phyloP scores from a whole-genome alignment of 2,113 vertebrate genomes.

The Platichthys stellatus region DNA sequence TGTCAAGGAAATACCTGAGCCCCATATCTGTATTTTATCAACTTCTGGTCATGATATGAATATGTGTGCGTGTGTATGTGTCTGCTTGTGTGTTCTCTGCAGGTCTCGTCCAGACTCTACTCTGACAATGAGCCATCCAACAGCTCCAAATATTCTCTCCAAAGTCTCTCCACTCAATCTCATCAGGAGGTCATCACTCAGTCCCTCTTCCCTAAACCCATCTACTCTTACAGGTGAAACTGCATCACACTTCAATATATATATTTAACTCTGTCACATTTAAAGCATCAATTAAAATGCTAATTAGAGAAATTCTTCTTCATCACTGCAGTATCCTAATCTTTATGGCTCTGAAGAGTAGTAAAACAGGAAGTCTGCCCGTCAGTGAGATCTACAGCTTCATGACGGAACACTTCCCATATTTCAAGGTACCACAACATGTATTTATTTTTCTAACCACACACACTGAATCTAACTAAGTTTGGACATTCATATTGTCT shows the following conservation, averaged over 20 bases:
- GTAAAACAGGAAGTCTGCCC: conserved; percentile 94
- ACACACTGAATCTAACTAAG: not conserved
- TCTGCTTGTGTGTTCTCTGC: conserved; percentile 40
- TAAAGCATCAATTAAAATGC: too few relatives aligned
- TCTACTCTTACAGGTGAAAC: conserved; percentile 97
- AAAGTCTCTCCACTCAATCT: conserved; percentile 83
- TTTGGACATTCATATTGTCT: too few relatives aligned
- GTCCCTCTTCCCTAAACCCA: conserved; percentile 92
- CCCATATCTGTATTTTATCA: not conserved
- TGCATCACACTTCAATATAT: not conserved
- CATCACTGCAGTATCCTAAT: conserved; percentile 92
- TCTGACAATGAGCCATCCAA: conserved; percentile 79
- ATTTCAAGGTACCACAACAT: conserved; percentile 91
- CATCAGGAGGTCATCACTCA: conserved; percentile 80
- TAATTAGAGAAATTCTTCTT: conserved; percentile 4
- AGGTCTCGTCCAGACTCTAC: conserved; percentile 86
- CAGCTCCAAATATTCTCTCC: conserved; percentile 86
- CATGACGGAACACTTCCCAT: conserved; percentile 98
- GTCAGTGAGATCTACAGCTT: conserved; percentile 99
- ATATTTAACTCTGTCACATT: too few relatives aligned
- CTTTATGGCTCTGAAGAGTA: conserved; percentile 98
- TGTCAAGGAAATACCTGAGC: not conserved
- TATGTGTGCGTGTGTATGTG: not conserved
- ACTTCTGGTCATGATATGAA: not conserved
- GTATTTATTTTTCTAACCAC: not conserved